phyloP scores from a whole-genome alignment of 2,113 vertebrate species.

The Indicator indicator region DNA sequence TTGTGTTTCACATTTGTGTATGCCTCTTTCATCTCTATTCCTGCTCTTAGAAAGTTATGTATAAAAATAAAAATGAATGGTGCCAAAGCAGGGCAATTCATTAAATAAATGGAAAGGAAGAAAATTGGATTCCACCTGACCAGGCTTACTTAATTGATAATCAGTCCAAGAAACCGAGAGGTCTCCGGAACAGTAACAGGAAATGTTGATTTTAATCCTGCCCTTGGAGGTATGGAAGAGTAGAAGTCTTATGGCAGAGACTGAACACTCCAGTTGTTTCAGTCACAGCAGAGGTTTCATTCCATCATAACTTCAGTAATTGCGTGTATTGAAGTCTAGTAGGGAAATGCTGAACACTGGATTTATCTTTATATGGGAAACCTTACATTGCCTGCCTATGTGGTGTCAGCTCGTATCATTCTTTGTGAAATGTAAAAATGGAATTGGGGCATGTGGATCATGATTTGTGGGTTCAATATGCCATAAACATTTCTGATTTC shows the following conservation, averaged over 20 bases:
- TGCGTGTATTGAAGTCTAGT: slow-evolving; percentile 37
- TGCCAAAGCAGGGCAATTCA: not conserved
- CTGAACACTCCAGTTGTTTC: not conserved
- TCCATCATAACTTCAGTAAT: slow-evolving; percentile 44
- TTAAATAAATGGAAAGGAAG: not conserved
- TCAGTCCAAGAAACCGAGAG: not conserved
- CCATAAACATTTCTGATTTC: not conserved
- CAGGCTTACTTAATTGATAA: slow-evolving; percentile 30
- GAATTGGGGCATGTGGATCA: not conserved
- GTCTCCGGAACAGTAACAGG: not conserved
- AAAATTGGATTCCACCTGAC: not conserved
- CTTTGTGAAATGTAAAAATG: slow-evolving; percentile 21
- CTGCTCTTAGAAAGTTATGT: not conserved
- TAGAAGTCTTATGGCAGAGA: not conserved
- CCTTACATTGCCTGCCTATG: slow-evolving; percentile 28
- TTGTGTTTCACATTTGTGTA: not conserved
- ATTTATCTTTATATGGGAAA: slow-evolving; percentile 57
- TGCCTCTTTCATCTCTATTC: not conserved
- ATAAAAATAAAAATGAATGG: not conserved
- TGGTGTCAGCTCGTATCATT: not conserved
- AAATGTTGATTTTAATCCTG: slow-evolving; percentile 21
- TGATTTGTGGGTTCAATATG: slow-evolving; percentile 59
- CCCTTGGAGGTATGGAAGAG: not conserved
- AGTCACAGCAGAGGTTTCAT: slow-evolving; percentile 6
- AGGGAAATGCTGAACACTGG: not conserved